Conservation (phyloP, 2,888 invertebrate genomes). For the Rhabditoides inermis region DNA sequence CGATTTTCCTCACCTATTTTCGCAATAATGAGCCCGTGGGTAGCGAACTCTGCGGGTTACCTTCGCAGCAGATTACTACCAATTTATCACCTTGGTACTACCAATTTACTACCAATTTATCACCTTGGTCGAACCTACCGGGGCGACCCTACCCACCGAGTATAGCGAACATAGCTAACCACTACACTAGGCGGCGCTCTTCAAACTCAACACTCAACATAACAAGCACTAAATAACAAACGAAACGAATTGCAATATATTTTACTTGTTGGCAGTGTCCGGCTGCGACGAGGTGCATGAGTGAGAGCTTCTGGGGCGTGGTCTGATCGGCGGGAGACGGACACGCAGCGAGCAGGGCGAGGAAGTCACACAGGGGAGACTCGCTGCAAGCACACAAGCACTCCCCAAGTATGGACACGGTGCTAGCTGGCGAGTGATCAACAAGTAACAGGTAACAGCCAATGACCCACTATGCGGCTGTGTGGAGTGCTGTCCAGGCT, state of each 20-base stretch:
- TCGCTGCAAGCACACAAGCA: constrained; percentile 26
- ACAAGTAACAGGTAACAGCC: not conserved
- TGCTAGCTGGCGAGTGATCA: not conserved
- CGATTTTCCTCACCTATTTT: not conserved
- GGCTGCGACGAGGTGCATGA: constrained; percentile 44
- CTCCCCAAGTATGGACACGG: not conserved
- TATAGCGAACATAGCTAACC: too few species aligned
- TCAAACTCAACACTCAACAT: too few species aligned
- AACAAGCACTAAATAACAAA: too few species aligned
- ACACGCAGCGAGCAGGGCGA: constrained; percentile 14
- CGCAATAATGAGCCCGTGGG: too few species aligned
- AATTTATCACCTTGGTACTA: too few species aligned
- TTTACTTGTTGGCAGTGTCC: constrained; percentile 36
- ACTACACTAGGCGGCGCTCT: too few species aligned
- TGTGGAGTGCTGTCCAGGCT: constrained; percentile 53
- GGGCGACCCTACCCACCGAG: too few species aligned
- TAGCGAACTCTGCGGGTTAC: too few species aligned
- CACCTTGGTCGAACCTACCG: constrained; percentile 4
- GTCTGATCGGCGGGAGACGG: constrained; percentile 20
- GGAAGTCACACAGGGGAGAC: constrained; percentile 29
- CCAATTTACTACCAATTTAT: not conserved
- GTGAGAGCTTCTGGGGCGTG: constrained; percentile 36
- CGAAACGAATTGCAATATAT: too few species aligned
- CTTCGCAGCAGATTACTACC: too few species aligned
- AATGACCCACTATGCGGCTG: constrained; percentile 51